These are phyloP conservation scores for Hippolais icterina DNA, from an alignment of 2,113 vertebrate genomes.

Conservation along the genomic window DNA sequence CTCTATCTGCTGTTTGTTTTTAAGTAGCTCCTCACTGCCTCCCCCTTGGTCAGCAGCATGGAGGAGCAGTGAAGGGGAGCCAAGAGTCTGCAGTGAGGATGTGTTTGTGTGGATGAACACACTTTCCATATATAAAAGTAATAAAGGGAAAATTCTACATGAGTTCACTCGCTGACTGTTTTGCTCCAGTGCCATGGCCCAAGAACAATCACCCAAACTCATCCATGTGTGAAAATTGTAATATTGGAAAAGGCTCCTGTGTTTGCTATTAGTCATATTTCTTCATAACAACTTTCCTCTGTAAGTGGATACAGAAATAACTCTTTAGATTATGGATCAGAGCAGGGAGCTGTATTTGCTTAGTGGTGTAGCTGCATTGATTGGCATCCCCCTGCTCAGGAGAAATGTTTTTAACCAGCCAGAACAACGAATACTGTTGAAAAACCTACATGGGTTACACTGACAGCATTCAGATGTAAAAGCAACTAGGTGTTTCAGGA, in stretches of 20 bases:
- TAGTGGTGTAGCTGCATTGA: constrained; percentile 14
- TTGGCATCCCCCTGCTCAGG: background rate
- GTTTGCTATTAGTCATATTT: constrained; percentile 22
- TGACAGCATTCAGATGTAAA: background rate
- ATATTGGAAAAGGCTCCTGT: constrained; percentile 1
- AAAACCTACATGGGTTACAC: background rate
- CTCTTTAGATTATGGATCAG: background rate
- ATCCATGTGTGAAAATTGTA: constrained; percentile 39
- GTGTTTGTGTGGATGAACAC: background rate
- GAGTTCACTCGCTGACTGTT: background rate
- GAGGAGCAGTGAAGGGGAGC: background rate
- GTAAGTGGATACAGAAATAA: constrained; percentile 27
- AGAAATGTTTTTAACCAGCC: constrained; percentile 35
- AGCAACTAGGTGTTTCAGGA: background rate
- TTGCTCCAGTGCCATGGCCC: background rate
- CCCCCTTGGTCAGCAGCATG: background rate
- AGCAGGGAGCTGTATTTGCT: background rate
- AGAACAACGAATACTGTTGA: background rate
- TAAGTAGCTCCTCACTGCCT: background rate
- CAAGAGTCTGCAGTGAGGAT: background rate
- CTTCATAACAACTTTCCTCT: constrained; percentile 26
- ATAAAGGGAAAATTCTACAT: background rate
- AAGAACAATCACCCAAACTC: constrained; percentile 25
- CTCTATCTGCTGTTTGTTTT: background rate
- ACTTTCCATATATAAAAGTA: background rate